A percentile compares a stretch with the other conserved stretches of the same genome.
Conservation (phyloP, 2,113 vertebrate species). For the Pycnonotus jocosus region DNA sequence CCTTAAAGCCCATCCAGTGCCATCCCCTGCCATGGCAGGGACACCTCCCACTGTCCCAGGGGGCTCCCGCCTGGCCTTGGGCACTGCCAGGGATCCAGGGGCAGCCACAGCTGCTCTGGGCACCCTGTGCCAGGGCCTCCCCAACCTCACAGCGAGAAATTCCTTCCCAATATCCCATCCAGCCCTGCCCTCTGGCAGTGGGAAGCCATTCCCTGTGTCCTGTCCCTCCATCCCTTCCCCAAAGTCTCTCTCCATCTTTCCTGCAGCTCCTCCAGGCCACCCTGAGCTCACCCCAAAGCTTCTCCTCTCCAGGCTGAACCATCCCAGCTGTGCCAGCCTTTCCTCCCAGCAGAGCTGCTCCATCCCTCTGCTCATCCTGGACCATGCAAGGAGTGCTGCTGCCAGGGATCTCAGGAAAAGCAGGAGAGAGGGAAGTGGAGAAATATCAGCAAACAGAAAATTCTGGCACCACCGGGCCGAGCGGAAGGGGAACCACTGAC, state of each 20-base stretch:
- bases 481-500: neutral
- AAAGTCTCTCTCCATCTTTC: neutral
- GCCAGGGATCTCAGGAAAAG: neutral
- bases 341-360: neutral
- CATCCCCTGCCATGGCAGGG: neutral
- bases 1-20: accelerated
- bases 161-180: neutral
- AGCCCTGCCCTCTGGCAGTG: accelerated
- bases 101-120: neutral
- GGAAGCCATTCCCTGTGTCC: neutral
- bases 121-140: accelerated
- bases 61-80: neutral
- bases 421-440: neutral
- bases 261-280: neutral
- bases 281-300: accelerated
- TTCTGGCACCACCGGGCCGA: neutral
- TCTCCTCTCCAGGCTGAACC: neutral
- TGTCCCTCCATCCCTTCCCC: neutral
- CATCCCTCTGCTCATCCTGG: neutral
- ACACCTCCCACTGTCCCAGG: neutral
- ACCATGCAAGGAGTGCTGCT: neutral
- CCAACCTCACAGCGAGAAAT: accelerated
- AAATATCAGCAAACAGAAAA: neutral
- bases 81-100: neutral
- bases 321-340: neutral